Conservation (phyloP, 2,113 vertebrate genomes). For the Saimiri boliviensis region DNA sequence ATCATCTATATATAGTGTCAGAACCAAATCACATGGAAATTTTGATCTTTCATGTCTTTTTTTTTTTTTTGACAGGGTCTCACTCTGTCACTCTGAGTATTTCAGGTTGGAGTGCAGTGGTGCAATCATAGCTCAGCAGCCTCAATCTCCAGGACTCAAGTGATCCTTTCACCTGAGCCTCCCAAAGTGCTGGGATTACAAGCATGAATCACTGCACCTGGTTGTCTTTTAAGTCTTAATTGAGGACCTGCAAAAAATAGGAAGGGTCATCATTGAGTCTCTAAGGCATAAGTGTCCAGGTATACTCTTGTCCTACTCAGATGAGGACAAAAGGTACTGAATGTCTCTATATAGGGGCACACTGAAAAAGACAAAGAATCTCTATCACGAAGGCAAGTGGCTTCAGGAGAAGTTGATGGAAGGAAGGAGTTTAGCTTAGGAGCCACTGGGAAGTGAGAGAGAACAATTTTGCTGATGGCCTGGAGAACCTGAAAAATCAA, state of each 20-base stretch:
- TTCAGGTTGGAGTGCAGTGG: too few species aligned
- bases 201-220: too few species aligned
- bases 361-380: neutral
- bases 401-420: neutral
- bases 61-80: too few species aligned
- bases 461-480: neutral
- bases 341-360: accelerated
- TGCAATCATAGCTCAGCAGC: too few species aligned
- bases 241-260: neutral
- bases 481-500: neutral
- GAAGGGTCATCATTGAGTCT: neutral
- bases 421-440: neutral
- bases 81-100: too few species aligned
- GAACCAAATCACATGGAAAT: neutral
- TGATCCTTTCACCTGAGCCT: too few species aligned
- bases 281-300: neutral
- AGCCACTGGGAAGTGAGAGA: too few species aligned
- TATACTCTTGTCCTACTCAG: too few species aligned
- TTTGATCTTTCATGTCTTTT: neutral
- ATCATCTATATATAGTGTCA: neutral
- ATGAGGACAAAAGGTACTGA: too few species aligned
- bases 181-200: too few species aligned
- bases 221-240: neutral
- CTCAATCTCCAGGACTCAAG: too few species aligned
- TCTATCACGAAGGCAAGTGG: neutral